phyloP scores from a whole-genome alignment of 2,888 invertebrate species.

The Coelinius sp. region DNA sequence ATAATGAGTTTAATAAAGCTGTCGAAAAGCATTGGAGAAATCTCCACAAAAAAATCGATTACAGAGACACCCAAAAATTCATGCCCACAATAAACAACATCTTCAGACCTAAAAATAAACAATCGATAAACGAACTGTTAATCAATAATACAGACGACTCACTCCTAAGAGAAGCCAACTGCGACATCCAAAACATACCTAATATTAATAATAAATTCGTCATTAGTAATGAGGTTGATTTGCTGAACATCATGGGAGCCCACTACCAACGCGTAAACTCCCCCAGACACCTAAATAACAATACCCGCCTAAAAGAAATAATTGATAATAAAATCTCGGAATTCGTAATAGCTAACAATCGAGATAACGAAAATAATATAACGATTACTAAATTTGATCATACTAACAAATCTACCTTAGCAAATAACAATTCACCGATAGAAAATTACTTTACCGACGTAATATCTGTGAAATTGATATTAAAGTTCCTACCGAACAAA shows the following conservation, averaged over 20 bases:
- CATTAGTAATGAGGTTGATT: neutral
- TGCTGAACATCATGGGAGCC: neutral
- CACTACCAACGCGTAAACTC: slow-evolving; percentile 2
- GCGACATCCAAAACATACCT: neutral
- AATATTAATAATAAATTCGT: neutral
- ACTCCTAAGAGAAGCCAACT: neutral
- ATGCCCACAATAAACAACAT: neutral
- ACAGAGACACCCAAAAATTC: neutral
- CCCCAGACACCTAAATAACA: neutral
- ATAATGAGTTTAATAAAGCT: neutral
- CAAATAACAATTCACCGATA: neutral
- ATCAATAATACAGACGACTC: neutral
- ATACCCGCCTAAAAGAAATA: neutral
- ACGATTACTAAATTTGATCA: neutral
- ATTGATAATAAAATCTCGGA: neutral
- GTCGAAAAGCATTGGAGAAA: neutral
- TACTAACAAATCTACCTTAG: neutral
- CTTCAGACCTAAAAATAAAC: neutral
- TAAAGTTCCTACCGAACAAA: slow-evolving; percentile 37
- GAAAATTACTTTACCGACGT: neutral
- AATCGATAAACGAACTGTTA: neutral
- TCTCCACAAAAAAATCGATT: neutral
- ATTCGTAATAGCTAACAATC: neutral
- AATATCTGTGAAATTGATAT: neutral
- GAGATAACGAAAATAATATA: neutral